phyloP scores from a whole-genome alignment of 2,888 invertebrate genomes.

The Dascillus cervinus region DNA sequence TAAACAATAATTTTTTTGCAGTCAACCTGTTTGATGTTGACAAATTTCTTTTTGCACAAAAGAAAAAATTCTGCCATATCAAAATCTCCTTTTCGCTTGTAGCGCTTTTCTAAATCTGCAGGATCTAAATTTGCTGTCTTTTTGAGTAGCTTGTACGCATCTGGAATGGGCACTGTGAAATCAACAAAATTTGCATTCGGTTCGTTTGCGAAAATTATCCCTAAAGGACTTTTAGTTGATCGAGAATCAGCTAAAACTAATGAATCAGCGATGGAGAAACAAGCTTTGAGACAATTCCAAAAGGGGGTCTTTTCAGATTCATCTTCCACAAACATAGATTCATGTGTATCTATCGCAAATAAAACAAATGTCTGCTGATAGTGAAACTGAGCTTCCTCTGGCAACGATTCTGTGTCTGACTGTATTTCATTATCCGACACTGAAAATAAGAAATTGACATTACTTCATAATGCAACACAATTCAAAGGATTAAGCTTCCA shows the following conservation, averaged over 20 bases:
- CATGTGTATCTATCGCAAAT: constrained; percentile 11
- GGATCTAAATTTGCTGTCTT: constrained; percentile 2
- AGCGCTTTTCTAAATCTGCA: constrained; percentile 6
- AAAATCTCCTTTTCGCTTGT: constrained; percentile 8
- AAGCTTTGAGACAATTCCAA: constrained; percentile 6
- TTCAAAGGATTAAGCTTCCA: too few relatives aligned
- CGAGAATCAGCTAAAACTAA: constrained; percentile 4
- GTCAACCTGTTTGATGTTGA: constrained; percentile 5
- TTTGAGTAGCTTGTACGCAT: constrained; percentile 8
- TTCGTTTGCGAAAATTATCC: constrained; percentile 8
- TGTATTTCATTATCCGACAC: neutral
- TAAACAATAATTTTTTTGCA: constrained; percentile 11
- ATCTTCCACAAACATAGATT: constrained; percentile 10
- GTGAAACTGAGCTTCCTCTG: constrained; percentile 2
- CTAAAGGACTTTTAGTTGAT: constrained; percentile 9
- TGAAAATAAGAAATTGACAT: too few relatives aligned
- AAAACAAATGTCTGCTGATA: constrained; percentile 11
- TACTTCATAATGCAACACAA: too few relatives aligned
- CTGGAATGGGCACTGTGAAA: constrained; percentile 9
- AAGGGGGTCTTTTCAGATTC: constrained; percentile 4
- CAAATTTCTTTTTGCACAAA: constrained; percentile 12
- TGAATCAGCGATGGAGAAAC: constrained; percentile 8
- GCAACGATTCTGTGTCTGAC: neutral
- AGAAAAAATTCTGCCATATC: constrained; percentile 14
- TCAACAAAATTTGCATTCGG: constrained; percentile 9